Conservation (phyloP, 2,113 vertebrate species). For the Brachyhypopomus occidentalis region DNA sequence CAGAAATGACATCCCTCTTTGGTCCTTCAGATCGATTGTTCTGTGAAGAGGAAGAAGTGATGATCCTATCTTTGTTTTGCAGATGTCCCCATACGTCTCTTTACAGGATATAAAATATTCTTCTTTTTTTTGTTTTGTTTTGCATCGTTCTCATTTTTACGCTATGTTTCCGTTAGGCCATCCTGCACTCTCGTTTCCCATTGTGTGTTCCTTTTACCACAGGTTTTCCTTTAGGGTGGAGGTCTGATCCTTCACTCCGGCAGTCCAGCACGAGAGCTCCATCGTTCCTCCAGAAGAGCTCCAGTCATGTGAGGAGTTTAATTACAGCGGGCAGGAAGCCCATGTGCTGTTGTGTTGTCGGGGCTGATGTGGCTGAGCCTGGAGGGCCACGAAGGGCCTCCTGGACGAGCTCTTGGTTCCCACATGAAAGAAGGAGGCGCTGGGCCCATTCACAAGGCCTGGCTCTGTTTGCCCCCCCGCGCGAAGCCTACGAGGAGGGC, state of each 20-base stretch:
- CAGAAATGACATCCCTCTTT: no score
- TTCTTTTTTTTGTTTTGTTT: no score
- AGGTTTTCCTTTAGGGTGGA: no score
- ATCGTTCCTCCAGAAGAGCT: neutral
- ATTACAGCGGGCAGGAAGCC: constrained; percentile 23
- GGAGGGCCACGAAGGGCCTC: constrained; percentile 12
- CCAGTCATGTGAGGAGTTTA: neutral
- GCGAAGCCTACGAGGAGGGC: constrained; percentile 31
- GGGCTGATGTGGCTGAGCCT: constrained; percentile 27
- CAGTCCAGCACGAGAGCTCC: neutral
- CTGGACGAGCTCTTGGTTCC: neutral
- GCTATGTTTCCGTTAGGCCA: no score
- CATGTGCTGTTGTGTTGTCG: neutral
- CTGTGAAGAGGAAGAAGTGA: no score
- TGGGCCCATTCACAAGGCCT: constrained; percentile 47
- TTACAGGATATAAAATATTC: no score
- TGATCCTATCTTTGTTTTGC: no score
- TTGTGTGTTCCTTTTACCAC: no score
- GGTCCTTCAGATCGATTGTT: no score
- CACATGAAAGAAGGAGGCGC: constrained; percentile 44
- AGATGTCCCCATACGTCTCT: no score
- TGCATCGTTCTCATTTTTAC: no score
- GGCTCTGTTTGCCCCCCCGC: constrained; percentile 28
- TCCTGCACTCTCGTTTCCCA: no score
- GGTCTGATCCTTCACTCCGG: neutral